phyloP scores from a whole-genome alignment of 2,113 vertebrate genomes.

The Hydrolagus affinis region DNA sequence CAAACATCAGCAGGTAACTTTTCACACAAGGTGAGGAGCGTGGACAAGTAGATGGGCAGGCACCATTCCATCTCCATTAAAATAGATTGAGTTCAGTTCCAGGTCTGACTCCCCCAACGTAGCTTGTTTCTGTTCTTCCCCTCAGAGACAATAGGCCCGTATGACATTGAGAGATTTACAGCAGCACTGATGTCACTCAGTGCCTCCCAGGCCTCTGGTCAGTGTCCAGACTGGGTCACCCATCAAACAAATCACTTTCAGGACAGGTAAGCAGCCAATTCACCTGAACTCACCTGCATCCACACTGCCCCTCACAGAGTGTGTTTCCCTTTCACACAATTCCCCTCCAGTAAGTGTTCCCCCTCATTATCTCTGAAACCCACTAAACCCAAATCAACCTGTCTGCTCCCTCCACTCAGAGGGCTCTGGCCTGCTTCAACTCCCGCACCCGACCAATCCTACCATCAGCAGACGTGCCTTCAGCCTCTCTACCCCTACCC shows the following conservation, averaged over 20 bases:
- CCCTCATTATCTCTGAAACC: too few species aligned
- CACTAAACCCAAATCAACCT: too few species aligned
- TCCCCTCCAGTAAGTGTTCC: too few species aligned
- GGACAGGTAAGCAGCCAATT: slow-evolving; percentile 40
- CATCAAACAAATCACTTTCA: slow-evolving; percentile 40
- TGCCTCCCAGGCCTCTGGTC: slow-evolving; percentile 42
- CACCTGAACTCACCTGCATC: too few species aligned
- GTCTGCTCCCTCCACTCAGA: too few species aligned
- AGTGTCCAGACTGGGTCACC: slow-evolving; percentile 42
- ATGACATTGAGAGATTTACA: slow-evolving; percentile 44
- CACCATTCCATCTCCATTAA: not conserved
- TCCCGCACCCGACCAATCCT: too few species aligned
- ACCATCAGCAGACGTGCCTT: too few species aligned
- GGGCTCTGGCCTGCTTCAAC: too few species aligned
- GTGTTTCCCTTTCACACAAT: too few species aligned
- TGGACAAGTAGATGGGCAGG: not conserved
- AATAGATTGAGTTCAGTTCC: not conserved
- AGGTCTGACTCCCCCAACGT: not conserved
- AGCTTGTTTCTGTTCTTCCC: not conserved
- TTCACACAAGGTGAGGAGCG: not conserved
- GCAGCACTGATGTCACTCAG: slow-evolving; percentile 42
- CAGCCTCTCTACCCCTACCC: too few species aligned
- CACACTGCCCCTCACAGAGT: too few species aligned
- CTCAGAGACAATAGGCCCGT: slow-evolving; percentile 39
- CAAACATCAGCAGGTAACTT: not conserved